Base-by-base conservation (phyloP, 1,140 invertebrate species). In the Drosophila busckii region DNA sequence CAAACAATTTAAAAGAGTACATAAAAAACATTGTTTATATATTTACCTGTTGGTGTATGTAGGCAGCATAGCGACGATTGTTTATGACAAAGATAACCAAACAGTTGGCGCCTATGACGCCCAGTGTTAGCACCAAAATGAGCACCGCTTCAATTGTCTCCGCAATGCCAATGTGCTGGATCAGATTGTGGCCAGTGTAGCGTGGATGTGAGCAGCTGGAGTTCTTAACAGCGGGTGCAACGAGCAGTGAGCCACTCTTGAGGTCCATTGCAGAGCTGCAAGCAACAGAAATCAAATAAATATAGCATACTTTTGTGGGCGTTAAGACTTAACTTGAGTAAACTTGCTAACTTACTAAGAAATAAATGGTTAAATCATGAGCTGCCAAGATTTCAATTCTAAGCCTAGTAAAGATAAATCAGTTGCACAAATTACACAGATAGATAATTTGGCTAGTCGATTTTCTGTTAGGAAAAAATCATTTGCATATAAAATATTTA, bases 71-170 rank as follows among this genome's bases (percentile, higher is more conserved):
- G 44, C 93, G 89, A 13, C 93, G 89, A 84, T 92, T 94, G 86
- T 95, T 95, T 66, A 95, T 91, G 9, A 95, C 93, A 59, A 93
- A 92, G 55, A 95, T 94, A n/a, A 95, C 90, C 32, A 95, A 87
- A 7, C 93, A 88, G 87, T 95, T 95, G 10, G 93, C 93, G 5
- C 91, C 90, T 9, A 95, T 90, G 45, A 95, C 94, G 7, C 93
- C 93, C 73, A 93, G 89, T 15, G 93, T 94, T 16, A 95, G 87
- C 1, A 92, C 78, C 25, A 95, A 89, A 61, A 95, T 93, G 44
- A 95, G 89, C n/a, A 93, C 87, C 0, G 93, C 93, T 68, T 94
- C 92, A 9, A 94, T 68, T 10, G 94, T 89, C 67, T 94, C 93
- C 3, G 91, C 91, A 6, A 91, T 88, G 22, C 92, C 91, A 50